These are phyloP conservation scores for Malaclemys terrapin DNA, from an alignment of 2,113 vertebrate species.

Conservation along the genomic window DNA sequence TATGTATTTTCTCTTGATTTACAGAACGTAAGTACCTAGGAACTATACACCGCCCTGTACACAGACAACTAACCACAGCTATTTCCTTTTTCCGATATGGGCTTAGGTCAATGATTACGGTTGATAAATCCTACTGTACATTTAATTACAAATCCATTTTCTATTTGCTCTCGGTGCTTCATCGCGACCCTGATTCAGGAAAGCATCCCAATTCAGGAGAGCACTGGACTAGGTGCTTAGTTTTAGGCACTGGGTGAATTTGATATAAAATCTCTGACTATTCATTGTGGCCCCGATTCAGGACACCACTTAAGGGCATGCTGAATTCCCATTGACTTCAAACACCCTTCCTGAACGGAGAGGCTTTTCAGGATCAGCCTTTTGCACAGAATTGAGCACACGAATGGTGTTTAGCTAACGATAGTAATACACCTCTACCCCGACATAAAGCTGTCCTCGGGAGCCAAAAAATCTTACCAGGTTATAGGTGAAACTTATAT, in stretches of 20 bases:
- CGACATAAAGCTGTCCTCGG: too few species aligned
- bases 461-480: too few species aligned
- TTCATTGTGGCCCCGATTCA: neutral
- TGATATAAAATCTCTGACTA: neutral
- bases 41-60: neutral
- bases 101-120: neutral
- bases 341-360: neutral
- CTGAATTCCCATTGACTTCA: neutral
- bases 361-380: neutral
- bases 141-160: neutral
- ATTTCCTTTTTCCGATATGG: neutral
- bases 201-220: neutral
- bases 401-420: neutral
- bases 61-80: neutral
- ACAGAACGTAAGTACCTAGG: neutral
- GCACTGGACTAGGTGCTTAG: neutral
- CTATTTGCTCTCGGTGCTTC: neutral
- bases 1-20: conserved; percentile 11
- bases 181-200: neutral
- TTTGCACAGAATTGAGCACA: neutral
- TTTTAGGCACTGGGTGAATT: neutral
- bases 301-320: neutral
- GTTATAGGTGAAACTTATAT: too few species aligned
- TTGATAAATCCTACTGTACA: neutral
- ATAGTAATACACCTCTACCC: neutral